Evolutionary conservation across 2,888 invertebrate species (phyloP), one percentile per base, ranked within the genome.

Genomic region (Cosmia pyralina): DNA sequence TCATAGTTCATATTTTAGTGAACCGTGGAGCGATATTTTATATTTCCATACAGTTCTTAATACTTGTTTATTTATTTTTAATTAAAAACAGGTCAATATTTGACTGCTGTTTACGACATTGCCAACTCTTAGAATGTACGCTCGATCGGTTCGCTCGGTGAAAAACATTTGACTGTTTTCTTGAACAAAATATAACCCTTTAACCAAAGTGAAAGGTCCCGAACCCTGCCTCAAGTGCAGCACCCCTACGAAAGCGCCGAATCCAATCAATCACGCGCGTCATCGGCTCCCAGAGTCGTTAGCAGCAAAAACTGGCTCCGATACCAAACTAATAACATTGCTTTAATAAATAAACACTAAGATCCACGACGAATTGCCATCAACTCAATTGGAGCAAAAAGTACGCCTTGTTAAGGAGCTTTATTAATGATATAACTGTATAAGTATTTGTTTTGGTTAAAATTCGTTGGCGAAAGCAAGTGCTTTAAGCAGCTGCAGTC

Each of bases 191-290:
- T 17, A 50, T 17, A 75, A 53, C 55, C 28, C 53, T 53, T 71
- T 28, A 34, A 13, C 10, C n/a, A 46, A 57, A 80, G 44, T 70
- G 63, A 67, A 71, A 64, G 71, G 48, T n/a, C 13, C 19, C 53
- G 46, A 65, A 65, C 46, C 8, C 0, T 44, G 46, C 84, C 81
- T 69, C 68, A 28, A 52, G 58, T 81, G 70, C 62, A 15, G 52
- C 55, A 73, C 75, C 74, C 79, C 84, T 81, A 53, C 58, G 13
- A 52, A 63, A 81, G 71, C 83, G 67, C 72, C 71, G 58, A 66
- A 77, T 75, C 84, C 86, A 90, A 92, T 92, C 91, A 91, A 92
- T 92, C 91, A 90, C 75, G 55, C 78, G 77, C 87, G 88, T 89
- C 90, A 81, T 87, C 88, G 76, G 59, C 69, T 81, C 83, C 81